Percentiles rank a stretch among this genome's conserved stretches.
Conservation (phyloP, 1,140 invertebrate genomes). For the Drosophila sulfurigaster region DNA sequence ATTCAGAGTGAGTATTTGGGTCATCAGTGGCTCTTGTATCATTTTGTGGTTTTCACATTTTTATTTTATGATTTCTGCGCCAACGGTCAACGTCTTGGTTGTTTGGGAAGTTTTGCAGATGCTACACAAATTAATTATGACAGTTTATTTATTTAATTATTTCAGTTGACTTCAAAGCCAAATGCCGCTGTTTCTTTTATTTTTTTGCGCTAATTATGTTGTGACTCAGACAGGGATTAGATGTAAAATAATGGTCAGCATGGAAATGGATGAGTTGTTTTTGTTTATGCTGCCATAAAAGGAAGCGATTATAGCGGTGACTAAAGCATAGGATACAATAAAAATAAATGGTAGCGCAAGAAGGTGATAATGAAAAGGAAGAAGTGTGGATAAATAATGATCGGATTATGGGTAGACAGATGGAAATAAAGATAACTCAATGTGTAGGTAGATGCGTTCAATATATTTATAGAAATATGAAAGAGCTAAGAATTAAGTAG, state of each 20-base stretch:
- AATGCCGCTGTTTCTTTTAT: slow-evolving; percentile 31
- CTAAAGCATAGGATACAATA: slow-evolving; percentile 3
- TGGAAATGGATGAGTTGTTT: slow-evolving; percentile 9
- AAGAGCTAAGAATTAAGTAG: no score
- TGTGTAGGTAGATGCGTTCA: neutral
- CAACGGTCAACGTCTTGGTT: slow-evolving; percentile 26
- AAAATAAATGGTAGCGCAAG: slow-evolving; percentile 9
- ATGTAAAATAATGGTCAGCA: slow-evolving; percentile 26
- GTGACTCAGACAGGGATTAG: slow-evolving; percentile 72
- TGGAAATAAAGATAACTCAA: slow-evolving; percentile 1
- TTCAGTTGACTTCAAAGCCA: slow-evolving; percentile 63
- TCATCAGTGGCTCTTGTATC: slow-evolving; percentile 30
- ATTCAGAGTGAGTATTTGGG: slow-evolving; percentile 44
- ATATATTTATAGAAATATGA: no score
- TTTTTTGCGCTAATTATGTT: slow-evolving; percentile 67
- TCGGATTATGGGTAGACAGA: neutral
- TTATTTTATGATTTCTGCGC: slow-evolving; percentile 29
- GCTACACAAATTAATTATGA: slow-evolving; percentile 78
- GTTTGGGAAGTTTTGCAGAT: slow-evolving; percentile 44
- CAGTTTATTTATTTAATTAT: slow-evolving; percentile 84
- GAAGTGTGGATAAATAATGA: neutral
- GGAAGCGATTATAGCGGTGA: slow-evolving; percentile 22
- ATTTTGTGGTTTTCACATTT: slow-evolving; percentile 37
- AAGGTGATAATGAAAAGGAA: slow-evolving; percentile 8
- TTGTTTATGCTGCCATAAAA: slow-evolving; percentile 15